Evolutionary conservation across 2,797 vertebrate genomes (phyloP).

Genomic region (Lindbergichthys nudifrons): DNA sequence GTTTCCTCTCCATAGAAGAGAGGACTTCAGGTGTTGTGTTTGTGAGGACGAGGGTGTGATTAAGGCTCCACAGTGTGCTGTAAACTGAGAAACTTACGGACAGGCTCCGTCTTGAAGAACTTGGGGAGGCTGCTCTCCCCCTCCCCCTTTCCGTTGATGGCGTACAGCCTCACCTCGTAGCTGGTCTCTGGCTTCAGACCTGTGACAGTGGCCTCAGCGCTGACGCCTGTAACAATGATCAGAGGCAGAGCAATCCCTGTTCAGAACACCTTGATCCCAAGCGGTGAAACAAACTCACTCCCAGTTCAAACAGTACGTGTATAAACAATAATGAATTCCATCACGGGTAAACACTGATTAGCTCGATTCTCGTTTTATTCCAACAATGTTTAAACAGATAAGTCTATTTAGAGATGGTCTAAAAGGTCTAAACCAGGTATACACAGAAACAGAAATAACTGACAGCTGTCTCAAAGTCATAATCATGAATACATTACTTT

Average conservation of each 20-base stretch:
- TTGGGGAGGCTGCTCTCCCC: slow-evolving; percentile 89
- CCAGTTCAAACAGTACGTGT: slow-evolving; percentile 49
- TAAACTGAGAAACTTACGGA: slow-evolving; percentile 89
- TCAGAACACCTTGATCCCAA: slow-evolving; percentile 54
- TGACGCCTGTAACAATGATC: slow-evolving; percentile 78
- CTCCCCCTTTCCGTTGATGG: slow-evolving; percentile 95
- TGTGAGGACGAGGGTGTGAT: slow-evolving; percentile 20
- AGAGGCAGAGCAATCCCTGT: slow-evolving; percentile 30
- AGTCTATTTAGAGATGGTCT: slow-evolving; percentile 43
- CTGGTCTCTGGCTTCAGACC: slow-evolving; percentile 91
- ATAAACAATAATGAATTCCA: slow-evolving; percentile 61
- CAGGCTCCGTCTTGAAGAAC: slow-evolving; percentile 93
- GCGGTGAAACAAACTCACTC: slow-evolving; percentile 45
- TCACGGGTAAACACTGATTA: slow-evolving; percentile 52
- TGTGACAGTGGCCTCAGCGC: slow-evolving; percentile 87
- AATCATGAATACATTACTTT: not conserved
- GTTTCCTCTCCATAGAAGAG: not conserved
- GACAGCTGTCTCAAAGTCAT: slow-evolving; percentile 14
- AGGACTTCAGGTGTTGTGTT: slow-evolving; percentile 7
- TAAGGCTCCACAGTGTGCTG: slow-evolving; percentile 10
- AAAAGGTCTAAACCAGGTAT: slow-evolving; percentile 30
- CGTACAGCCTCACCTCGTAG: slow-evolving; percentile 92
- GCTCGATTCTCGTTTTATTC: slow-evolving; percentile 42
- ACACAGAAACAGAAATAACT: slow-evolving; percentile 31
- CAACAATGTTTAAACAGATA: slow-evolving; percentile 51